These are phyloP conservation scores for Stichopus chloronotus DNA, from an alignment of 35 echinoderm and acorn worm genomes.

Conservation along the genomic window DNA sequence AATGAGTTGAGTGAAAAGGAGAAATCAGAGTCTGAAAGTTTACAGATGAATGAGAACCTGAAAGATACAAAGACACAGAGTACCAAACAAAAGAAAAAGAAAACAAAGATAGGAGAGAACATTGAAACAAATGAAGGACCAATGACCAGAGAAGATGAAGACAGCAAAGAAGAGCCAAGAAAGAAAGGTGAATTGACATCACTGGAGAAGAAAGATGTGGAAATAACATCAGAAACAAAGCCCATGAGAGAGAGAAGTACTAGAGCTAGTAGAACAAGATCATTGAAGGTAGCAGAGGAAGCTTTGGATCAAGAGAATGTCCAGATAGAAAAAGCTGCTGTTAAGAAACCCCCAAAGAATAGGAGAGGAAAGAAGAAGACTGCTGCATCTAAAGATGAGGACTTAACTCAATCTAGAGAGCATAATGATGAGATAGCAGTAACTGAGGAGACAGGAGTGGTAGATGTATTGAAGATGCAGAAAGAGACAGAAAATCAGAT, in stretches of 20 bases:
- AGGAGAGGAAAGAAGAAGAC: not conserved
- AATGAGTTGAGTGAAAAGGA: not conserved
- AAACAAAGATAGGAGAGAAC: no score
- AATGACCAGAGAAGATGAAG: not conserved
- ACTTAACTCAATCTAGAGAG: not conserved
- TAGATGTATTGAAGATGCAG: not conserved
- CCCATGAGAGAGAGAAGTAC: not conserved
- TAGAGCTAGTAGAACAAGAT: not conserved
- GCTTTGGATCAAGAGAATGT: not conserved
- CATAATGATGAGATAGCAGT: not conserved
- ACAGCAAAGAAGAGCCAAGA: not conserved
- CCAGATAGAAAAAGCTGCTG: not conserved
- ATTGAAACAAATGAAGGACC: not conserved
- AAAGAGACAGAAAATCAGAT: not conserved
- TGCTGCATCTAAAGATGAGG: not conserved
- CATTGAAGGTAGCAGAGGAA: not conserved
- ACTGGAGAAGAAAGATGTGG: not conserved
- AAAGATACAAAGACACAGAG: not conserved
- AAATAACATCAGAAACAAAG: not conserved
- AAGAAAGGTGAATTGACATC: not conserved
- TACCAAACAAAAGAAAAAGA: constrained; percentile 30
- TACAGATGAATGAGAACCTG: not conserved
- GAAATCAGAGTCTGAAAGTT: not conserved
- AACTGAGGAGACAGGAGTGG: not conserved
- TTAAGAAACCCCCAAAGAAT: not conserved